Conservation (phyloP, 2,797 vertebrate genomes). For the Bradypus variegatus region DNA sequence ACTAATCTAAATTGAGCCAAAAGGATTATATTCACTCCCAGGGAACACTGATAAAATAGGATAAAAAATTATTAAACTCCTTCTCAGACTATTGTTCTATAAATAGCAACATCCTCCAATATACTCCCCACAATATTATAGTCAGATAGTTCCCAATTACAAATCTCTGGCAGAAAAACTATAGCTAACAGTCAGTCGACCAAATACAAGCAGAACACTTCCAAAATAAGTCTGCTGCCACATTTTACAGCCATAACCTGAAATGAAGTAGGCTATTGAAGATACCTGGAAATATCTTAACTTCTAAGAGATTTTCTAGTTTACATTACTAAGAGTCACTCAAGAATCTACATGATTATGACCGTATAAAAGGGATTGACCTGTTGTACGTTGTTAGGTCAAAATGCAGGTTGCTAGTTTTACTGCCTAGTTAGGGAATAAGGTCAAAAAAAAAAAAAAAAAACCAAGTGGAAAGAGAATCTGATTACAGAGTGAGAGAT, state of each 20-base stretch:
- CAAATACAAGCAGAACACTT: not conserved
- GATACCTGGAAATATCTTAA: not conserved
- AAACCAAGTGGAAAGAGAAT: not conserved
- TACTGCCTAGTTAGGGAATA: not conserved
- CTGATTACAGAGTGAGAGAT: not conserved
- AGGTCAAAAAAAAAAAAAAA: not conserved
- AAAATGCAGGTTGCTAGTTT: not conserved
- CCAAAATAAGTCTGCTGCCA: not conserved
- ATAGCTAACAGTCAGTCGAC: not conserved
- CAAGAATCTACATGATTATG: not conserved
- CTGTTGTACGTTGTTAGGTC: not conserved
- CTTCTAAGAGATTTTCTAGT: not conserved
- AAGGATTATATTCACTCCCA: conserved; percentile 9
- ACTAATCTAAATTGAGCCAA: conserved; percentile 29
- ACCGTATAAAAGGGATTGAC: not conserved
- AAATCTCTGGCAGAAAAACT: conserved; percentile 6
- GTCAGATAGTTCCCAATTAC: not conserved
- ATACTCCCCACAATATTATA: not conserved
- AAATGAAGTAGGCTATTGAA: not conserved
- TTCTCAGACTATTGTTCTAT: not conserved
- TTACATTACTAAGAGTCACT: not conserved
- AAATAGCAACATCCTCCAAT: conserved; percentile 25
- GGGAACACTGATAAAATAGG: not conserved
- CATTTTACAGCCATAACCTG: not conserved
- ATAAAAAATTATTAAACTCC: conserved; percentile 7